Evolutionary conservation across 1,140 invertebrate genomes (phyloP), one percentile per base, ranked within the genome.

Genomic region (Euwallacea fornicatus): DNA sequence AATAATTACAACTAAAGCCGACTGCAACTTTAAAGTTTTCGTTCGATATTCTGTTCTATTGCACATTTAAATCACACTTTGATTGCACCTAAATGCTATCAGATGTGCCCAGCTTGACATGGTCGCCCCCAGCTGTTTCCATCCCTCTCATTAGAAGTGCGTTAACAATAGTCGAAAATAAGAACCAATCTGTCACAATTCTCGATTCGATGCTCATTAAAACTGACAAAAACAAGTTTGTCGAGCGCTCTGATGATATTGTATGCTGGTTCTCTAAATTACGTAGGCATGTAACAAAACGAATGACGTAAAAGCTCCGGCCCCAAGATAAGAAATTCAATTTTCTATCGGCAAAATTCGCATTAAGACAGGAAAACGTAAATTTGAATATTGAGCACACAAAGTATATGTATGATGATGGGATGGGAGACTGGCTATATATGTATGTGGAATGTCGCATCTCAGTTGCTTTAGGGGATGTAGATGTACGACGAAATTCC

Each of bases 81-180:
- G 63, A 66, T 66, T 44, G 63, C 44, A 43, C 33, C 50, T 58
- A 58, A 71, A 66, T 71, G 62, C 41, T 62, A 71, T 71, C 69
- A 71, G 69, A 71, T 71, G 69, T 58, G 21, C 69, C 44, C 69
- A 71, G 69, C 69, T 66, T 58, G 69, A 66, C 11, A 60, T 46
- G 21, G 9, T n/a, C 13, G 60, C 60, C 60, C 60, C 58, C 58
- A 41, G 21, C n/a, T 7, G 58, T 60, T 10, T 33, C 41, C 16
- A 60, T 42, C 21, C 41, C 41, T 60, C 42, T 60, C 41, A 60
- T 60, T 60, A 41, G 3, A 50, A 10, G n/a, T 15, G 10, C 3
- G 53, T 42, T 55, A 42, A 53, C 58, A 41, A 50, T 43, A 16
- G 46, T 64, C 16, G 64, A 72, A 72, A 72, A 59, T 72, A 42